Conservation (phyloP, 2,113 vertebrate genomes). For the Octodon degus region DNA sequence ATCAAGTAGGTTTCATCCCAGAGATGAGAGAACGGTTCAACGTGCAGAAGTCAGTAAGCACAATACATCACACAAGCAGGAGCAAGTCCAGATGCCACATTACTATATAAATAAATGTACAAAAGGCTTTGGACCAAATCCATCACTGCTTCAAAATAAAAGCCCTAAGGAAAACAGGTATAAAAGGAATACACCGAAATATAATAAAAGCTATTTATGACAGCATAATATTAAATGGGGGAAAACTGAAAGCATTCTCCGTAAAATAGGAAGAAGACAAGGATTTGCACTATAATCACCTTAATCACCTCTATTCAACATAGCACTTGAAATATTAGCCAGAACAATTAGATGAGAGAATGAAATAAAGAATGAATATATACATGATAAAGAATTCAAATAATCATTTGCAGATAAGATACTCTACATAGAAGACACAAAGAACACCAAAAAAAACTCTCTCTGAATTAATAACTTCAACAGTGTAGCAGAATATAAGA, state of each 20-base stretch:
- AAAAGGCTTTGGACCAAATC: background rate
- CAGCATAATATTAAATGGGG: no score
- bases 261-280: background rate
- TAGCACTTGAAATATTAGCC: no score
- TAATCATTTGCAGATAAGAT: background rate
- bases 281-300: no score
- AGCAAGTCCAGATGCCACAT: background rate
- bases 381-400: background rate
- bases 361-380: background rate
- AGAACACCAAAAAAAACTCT: background rate
- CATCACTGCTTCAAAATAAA: no score
- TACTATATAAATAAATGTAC: background rate
- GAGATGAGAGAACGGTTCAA: background rate
- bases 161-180: no score
- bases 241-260: background rate
- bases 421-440: background rate
- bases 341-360: background rate
- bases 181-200: no score
- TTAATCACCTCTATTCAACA: no score
- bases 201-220: no score
- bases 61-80: background rate
- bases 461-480: background rate
- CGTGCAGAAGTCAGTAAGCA: background rate
- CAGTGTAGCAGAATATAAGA: background rate
- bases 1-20: no score